These are phyloP conservation scores for Panulirus ornatus DNA, from an alignment of 1,140 invertebrate genomes.

Conservation along the genomic window DNA sequence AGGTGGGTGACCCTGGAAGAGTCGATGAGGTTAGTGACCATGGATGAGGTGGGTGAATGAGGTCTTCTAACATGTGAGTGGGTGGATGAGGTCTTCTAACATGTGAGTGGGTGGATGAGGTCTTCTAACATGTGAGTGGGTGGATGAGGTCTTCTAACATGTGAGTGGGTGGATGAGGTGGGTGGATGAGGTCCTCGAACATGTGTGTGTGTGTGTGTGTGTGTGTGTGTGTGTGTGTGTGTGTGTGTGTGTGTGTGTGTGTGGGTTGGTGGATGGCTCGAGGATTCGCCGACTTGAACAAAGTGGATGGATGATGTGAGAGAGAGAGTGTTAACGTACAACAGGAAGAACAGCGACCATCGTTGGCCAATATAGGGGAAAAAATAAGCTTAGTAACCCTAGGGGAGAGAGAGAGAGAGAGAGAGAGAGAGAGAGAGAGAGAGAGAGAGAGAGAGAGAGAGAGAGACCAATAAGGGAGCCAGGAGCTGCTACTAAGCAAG, in stretches of 20 bases:
- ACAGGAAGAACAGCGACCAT: too few species aligned
- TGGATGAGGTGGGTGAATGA: too few species aligned
- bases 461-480: neutral
- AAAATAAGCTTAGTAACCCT: too few species aligned
- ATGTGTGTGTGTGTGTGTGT: neutral
- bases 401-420: neutral
- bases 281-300: neutral
- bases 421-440: neutral
- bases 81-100: neutral
- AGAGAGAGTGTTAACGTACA: too few species aligned
- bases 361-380: too few species aligned
- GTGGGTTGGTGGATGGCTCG: too few species aligned
- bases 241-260: neutral
- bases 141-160: neutral
- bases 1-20: too few species aligned
- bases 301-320: neutral
- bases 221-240: neutral
- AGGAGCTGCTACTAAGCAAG: too few species aligned
- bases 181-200: too few species aligned
- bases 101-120: too few species aligned
- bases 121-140: neutral
- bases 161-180: neutral
- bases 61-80: too few species aligned
- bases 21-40: too few species aligned
- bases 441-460: constrained; percentile 3